phyloP scores from a whole-genome alignment of 1,140 invertebrate species.

The Drosophila cardini region DNA sequence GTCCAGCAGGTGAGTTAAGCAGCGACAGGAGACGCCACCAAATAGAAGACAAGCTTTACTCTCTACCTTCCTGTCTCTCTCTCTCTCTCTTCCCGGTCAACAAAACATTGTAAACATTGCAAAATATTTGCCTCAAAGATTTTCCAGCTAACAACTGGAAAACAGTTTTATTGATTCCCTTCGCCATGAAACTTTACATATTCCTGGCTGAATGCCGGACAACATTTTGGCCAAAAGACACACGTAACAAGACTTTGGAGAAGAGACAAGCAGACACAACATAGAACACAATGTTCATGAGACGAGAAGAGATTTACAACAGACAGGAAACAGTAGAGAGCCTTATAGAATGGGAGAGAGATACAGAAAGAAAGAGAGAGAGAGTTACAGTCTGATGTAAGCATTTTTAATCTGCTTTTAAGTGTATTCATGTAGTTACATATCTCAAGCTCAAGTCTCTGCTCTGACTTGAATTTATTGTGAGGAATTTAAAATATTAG shows the following conservation, averaged over 20 bases:
- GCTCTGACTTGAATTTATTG: conserved; percentile 7
- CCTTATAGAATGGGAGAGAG: not conserved
- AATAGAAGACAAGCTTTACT: not conserved
- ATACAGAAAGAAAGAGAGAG: not conserved
- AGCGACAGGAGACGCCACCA: conserved; percentile 7
- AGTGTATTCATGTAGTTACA: conserved; percentile 12
- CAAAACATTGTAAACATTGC: conserved; percentile 77
- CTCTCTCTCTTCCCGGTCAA: not conserved
- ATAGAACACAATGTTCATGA: conserved; percentile 20
- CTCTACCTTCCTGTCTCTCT: too few species aligned
- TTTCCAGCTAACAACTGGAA: conserved; percentile 67
- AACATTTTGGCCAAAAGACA: conserved; percentile 74
- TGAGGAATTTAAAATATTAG: conserved; percentile 11
- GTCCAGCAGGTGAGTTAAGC: conserved; percentile 37
- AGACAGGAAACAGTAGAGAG: not conserved
- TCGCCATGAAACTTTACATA: conserved; percentile 34
- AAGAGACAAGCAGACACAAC: conserved; percentile 4
- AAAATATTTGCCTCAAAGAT: conserved; percentile 76
- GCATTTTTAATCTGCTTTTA: conserved; percentile 24
- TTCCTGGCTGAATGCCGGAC: conserved; percentile 45
- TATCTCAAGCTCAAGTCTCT: not conserved
- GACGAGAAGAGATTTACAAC: conserved; percentile 17
- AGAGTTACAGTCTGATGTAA: conserved; percentile 1
- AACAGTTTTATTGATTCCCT: conserved; percentile 72
- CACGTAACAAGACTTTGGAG: conserved; percentile 50